Conservation (phyloP, 2,113 vertebrate species). For the Chelonoidis abingdonii region DNA sequence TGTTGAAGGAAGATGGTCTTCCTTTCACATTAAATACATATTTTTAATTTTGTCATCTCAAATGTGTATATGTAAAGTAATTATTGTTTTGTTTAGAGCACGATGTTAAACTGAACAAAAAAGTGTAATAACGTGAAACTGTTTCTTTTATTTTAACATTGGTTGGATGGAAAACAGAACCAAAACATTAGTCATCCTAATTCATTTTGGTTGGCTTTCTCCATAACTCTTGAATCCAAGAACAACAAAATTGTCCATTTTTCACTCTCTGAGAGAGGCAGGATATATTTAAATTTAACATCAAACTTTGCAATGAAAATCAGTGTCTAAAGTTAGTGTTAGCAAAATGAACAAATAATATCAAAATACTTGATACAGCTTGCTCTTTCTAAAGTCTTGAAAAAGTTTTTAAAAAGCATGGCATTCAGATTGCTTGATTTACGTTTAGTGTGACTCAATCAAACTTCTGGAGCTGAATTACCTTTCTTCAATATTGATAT, state of each 20-base stretch:
- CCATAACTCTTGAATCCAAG: constrained; percentile 72
- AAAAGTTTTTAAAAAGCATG: neutral
- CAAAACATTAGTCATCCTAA: constrained; percentile 75
- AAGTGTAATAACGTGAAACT: constrained; percentile 57
- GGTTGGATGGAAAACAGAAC: constrained; percentile 74
- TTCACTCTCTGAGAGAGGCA: constrained; percentile 70
- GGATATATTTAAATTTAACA: constrained; percentile 71
- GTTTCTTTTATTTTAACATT: constrained; percentile 66
- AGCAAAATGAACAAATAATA: neutral
- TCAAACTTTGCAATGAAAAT: constrained; percentile 60
- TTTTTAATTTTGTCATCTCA: constrained; percentile 51
- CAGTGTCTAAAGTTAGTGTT: constrained; percentile 14
- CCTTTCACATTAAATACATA: constrained; percentile 19
- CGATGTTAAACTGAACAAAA: constrained; percentile 59
- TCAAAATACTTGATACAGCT: neutral
- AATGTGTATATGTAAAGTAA: constrained; percentile 21
- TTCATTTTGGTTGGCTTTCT: constrained; percentile 80
- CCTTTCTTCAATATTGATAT: fast-evolving
- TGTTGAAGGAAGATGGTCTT: constrained; percentile 55
- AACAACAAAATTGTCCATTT: constrained; percentile 79
- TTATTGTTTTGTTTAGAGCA: constrained; percentile 54
- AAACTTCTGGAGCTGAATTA: neutral
- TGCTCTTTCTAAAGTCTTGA: neutral
- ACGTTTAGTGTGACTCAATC: neutral
- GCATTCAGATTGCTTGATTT: neutral